Evolutionary conservation across 2,888 invertebrate genomes (phyloP), one percentile per base, ranked within the genome.

Genomic region (Rhyacophila evoluta): DNA sequence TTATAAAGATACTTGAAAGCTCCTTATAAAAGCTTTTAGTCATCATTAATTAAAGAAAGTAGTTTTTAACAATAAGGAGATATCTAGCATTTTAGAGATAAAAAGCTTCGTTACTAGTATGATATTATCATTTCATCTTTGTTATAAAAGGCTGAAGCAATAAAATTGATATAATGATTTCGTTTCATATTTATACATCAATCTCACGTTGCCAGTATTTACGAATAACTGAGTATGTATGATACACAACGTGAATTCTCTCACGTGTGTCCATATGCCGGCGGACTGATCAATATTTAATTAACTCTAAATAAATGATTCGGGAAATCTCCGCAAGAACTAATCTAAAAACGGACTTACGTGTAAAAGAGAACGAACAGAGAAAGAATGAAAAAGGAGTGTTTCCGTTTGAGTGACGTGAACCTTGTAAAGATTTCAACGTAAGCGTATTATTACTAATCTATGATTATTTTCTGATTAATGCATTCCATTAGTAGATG

Each of bases 401-500:
- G 55, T 19, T 55, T 55, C 55, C 55, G 25, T 25, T 55, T 55
- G 55, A 55, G 15, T 55, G 55, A 55, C 55, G 19, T 25, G 55
- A 55, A 55, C 55, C 55, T 55, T 55, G 55, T 55, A 55, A 55
- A 55, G 55, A 55, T 55, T 55, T 55, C 55, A 25, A 25, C 55
- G 55, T 55, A 55, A 55, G 25, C 25, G 55, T 25, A 55, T 25
- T 55, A 55, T 55, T 55, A 8, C 55, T 55, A 55, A 55, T 55
- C 55, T 55, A 55, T 55, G 55, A 55, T 55, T 55, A 55, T 55
- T 19, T 55, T 55, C 55, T 55, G 55, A 55, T 55, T 55, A 55
- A 55, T 55, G 55, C 55, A 55, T 55, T 39, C 55, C 55, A 55
- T 55, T 55, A 55, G 55, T 19, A 55, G 55, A 55, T 55, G 19